Percentiles rank a stretch among this genome's conserved stretches.
Evolutionary conservation across 2,888 invertebrate genomes (phyloP).

Genomic region (Drosophila falleni): DNA sequence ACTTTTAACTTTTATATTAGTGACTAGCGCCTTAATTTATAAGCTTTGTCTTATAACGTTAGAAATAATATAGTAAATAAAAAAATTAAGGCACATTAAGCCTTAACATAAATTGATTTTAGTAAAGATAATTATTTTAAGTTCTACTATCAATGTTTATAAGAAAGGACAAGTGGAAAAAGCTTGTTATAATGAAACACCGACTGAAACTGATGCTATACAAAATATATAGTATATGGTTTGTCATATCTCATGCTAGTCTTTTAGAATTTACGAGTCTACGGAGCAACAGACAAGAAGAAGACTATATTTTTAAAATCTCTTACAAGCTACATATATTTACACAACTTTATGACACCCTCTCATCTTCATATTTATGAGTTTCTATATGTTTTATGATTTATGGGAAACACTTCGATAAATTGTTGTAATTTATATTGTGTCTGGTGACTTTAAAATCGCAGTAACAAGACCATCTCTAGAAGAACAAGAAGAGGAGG

Average conservation of each 20-base stretch:
- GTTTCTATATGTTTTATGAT: conserved; percentile 7
- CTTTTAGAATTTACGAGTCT: not conserved
- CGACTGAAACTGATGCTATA: not conserved
- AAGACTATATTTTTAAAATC: not conserved
- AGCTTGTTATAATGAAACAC: no score
- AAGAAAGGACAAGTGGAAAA: no score
- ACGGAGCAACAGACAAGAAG: not conserved
- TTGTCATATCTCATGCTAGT: not conserved
- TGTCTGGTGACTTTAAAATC: not conserved
- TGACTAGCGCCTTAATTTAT: no score
- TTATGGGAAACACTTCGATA: conserved; percentile 12
- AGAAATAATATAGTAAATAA: no score
- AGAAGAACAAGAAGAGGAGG: not conserved
- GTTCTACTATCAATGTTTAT: no score
- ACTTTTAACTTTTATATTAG: no score
- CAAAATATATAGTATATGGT: not conserved
- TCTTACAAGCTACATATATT: not conserved
- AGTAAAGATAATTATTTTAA: no score
- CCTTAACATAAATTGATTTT: no score
- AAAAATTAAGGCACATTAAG: no score
- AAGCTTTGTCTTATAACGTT: no score
- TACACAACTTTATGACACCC: conserved; percentile 1
- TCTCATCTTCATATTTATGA: not conserved
- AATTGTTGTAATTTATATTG: conserved; percentile 12
- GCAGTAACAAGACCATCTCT: conserved; percentile 6